Conservation (phyloP, 2,797 vertebrate species). For the Spinus pinus region DNA sequence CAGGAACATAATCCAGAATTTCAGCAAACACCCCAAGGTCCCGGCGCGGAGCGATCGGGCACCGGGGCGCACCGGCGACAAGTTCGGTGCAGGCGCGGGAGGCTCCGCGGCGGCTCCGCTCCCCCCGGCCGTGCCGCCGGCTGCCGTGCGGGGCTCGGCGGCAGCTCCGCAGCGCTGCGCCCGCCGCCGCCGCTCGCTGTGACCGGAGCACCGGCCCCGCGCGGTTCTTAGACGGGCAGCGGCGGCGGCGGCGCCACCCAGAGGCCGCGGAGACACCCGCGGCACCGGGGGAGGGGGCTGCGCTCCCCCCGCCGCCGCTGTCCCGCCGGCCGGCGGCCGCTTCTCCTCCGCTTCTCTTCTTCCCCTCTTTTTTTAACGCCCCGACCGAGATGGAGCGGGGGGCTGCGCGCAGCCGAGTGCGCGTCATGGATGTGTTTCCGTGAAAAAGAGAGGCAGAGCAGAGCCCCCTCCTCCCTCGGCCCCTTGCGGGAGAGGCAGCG, state of each 20-base stretch:
- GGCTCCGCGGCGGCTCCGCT: neutral
- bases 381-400: neutral
- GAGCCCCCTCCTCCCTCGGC: neutral
- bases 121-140: neutral
- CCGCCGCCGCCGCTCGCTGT: neutral
- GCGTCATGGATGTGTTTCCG: neutral
- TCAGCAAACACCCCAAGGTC: neutral
- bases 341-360: neutral
- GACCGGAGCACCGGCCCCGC: neutral
- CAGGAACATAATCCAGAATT: slow-evolving; percentile 61
- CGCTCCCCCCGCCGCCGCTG: neutral
- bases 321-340: neutral
- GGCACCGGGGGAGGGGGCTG: neutral
- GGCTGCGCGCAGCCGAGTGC: neutral
- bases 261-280: neutral
- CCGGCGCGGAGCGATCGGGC: neutral
- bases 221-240: neutral
- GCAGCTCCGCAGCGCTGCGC: neutral
- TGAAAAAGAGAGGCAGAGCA: neutral
- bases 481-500: neutral
- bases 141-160: neutral
- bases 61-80: neutral
- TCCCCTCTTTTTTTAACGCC: neutral
- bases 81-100: neutral
- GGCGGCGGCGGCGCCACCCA: slow-evolving; percentile 9